Evolutionary conservation across 1,140 invertebrate species (phyloP), one percentile per base, ranked within the genome.

Genomic region (Nymphalis io): DNA sequence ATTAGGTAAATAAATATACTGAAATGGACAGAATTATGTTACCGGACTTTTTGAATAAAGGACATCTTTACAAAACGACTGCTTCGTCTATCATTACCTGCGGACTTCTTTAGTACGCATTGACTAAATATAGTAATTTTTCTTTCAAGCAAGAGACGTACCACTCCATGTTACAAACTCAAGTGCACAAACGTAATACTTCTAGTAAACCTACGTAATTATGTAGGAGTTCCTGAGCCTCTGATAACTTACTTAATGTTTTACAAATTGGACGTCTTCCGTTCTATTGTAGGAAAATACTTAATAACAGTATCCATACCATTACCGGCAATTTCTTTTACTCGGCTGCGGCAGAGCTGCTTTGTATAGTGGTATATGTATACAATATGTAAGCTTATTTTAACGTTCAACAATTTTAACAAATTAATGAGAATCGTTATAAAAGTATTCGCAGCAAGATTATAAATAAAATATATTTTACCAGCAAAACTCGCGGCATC

Each of bases 61-160:
- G 33, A 16, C 3, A 16, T 40, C 16, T 60, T 60, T 42, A 60
- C 8, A 10, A 60, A 40, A 60, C 20, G 4, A 21, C 12, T n/a
- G 1, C 18, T 20, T 13, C 15, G n/a, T 10, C 21, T 53, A 42
- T 3, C 20, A 12, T 59, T 59, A 5, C 1, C 13, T 18, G 23
- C 20, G 2, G 2, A 61, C 60, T 23, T 23, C 60, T 21, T 46
- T 10, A 61, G 13, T 21, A 12, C 40, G 40, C 0, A 23, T 20
- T 33, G 3, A 46, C 12, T 46, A 53, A 61, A 61, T 13, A 61
- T 21, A 46, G 60, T 61, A 16, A 48, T 48, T 61, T 40, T 59
- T 16, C 33, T n/a, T 61, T 61, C 60, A 48, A 61, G 16, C 21
- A 1, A 20, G 51, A 44, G 13, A 44, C 15, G 40, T 53, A 11